Conservation (phyloP, 1,140 invertebrate species). For the Diabrotica virgifera region DNA sequence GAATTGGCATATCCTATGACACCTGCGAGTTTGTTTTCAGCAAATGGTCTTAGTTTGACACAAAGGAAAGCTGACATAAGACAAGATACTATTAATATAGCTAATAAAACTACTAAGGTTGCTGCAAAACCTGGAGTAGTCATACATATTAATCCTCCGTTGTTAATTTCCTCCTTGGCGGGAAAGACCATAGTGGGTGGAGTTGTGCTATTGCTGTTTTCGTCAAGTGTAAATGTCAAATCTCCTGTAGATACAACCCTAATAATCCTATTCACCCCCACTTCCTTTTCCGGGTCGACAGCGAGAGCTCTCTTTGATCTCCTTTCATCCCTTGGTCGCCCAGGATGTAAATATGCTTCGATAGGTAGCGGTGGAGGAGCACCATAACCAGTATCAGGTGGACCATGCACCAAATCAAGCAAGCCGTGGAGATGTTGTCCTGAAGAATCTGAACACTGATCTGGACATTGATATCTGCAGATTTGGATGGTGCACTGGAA, state of each 20-base stretch:
- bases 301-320: conserved; percentile 62
- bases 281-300: conserved; percentile 66
- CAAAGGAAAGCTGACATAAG: conserved; percentile 81
- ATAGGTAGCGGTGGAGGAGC: conserved; percentile 53
- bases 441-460: conserved; percentile 71
- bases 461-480: conserved; percentile 87
- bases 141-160: conserved; percentile 78
- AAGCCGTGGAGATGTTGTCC: conserved; percentile 44
- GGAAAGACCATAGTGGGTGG: conserved; percentile 70
- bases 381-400: conserved; percentile 66
- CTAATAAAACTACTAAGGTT: conserved; percentile 75
- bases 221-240: conserved; percentile 74
- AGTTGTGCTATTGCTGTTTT: conserved; percentile 53
- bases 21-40: conserved; percentile 53
- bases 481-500: conserved; percentile 96
- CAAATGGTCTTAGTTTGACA: conserved; percentile 69
- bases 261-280: conserved; percentile 79
- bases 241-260: conserved; percentile 84
- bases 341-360: conserved; percentile 63
- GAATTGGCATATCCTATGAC: conserved; percentile 49
- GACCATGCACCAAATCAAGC: conserved; percentile 54
- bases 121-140: conserved; percentile 86
- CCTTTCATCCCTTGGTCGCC: conserved; percentile 70
- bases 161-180: conserved; percentile 51
- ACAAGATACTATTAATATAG: conserved; percentile 77